phyloP scores from a whole-genome alignment of 1,140 invertebrate species.

The Drosophila santomea region DNA sequence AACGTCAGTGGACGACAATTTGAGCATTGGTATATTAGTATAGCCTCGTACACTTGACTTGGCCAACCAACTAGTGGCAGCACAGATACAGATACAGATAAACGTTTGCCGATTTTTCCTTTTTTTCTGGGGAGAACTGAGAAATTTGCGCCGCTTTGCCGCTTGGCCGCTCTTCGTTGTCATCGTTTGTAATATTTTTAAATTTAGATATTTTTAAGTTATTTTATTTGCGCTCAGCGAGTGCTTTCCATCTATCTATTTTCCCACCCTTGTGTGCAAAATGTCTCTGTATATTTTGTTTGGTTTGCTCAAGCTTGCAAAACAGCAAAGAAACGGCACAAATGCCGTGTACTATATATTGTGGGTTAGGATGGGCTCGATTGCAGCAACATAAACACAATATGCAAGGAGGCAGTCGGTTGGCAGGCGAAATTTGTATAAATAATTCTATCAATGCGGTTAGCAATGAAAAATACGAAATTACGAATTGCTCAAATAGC shows the following conservation, averaged over 20 bases:
- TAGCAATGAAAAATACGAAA: slow-evolving; percentile 59
- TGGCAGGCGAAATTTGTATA: slow-evolving; percentile 53
- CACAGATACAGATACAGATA: slow-evolving; percentile 47
- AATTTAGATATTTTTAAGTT: slow-evolving; percentile 80
- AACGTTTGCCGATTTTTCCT: slow-evolving; percentile 34
- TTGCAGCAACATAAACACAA: slow-evolving; percentile 80
- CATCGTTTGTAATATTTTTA: slow-evolving; percentile 84
- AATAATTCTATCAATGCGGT: slow-evolving; percentile 76
- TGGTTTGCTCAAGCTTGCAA: slow-evolving; percentile 70
- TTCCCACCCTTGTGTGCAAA: slow-evolving; percentile 14
- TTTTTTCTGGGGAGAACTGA: slow-evolving; percentile 48
- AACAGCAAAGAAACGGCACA: slow-evolving; percentile 55
- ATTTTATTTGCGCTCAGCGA: slow-evolving; percentile 76
- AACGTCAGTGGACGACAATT: slow-evolving; percentile 79
- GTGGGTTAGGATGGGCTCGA: slow-evolving; percentile 43
- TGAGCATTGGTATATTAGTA: slow-evolving; percentile 36
- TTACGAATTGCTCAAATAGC: slow-evolving; percentile 60
- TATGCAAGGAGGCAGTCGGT: slow-evolving; percentile 45
- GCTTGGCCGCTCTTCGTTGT: slow-evolving; percentile 76
- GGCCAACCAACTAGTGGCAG: slow-evolving; percentile 46
- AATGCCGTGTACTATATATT: slow-evolving; percentile 60
- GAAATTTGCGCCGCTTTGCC: slow-evolving; percentile 57
- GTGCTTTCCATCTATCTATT: slow-evolving; percentile 45
- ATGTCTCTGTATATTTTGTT: slow-evolving; percentile 59
- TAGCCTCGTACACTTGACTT: slow-evolving; percentile 40